Base-by-base conservation (phyloP, 2,888 invertebrate genomes). In the Hartigia nigra region DNA sequence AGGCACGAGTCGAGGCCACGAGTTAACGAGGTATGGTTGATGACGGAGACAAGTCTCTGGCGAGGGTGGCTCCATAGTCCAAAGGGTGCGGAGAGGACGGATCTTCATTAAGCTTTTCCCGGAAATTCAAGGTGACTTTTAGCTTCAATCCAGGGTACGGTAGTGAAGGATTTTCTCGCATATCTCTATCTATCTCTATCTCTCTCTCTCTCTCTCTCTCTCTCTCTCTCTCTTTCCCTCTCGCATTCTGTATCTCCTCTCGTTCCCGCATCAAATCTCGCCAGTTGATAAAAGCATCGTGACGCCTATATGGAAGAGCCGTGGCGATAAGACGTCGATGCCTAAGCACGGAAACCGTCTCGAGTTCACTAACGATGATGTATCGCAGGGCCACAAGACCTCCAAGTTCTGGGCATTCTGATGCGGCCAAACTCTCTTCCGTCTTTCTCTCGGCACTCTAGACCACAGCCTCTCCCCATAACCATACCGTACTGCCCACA, bases 341-440 rank as follows among this genome's bases (percentile, higher is more conserved):
- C 81, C 80, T 34, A 80, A 85, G 85, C 82, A 85, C 82, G 86
- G 86, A 84, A 86, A 82, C 84, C 84, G 84, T 87, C 86, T 79
- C 83, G 86, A 87, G 82, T 84, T 85, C 82, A 82, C 86, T 88
- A 87, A 87, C 87, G 87, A 87, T 87, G 87, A 87, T 88, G 86
- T 86, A 87, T 87, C 84, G 87, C 82, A 81, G 79, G 77, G 77
- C 78, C 77, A 74, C 78, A 77, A 82, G 84, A 81, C 82, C 84
- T 86, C 84, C 83, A 82, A 85, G 83, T 86, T 82, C 81, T 79
- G 84, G 81, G 82, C 82, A 84, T 85, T 86, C 80, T 83, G 83
- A 87, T 86, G 72, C 32, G 31, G 12, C 23, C 72, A 23, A 31
- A 72, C 32, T 72, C 31, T 72, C 32, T 34, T 72, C 72, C 72